phyloP scores from a whole-genome alignment of 2,888 invertebrate genomes.

The Dione juno region DNA sequence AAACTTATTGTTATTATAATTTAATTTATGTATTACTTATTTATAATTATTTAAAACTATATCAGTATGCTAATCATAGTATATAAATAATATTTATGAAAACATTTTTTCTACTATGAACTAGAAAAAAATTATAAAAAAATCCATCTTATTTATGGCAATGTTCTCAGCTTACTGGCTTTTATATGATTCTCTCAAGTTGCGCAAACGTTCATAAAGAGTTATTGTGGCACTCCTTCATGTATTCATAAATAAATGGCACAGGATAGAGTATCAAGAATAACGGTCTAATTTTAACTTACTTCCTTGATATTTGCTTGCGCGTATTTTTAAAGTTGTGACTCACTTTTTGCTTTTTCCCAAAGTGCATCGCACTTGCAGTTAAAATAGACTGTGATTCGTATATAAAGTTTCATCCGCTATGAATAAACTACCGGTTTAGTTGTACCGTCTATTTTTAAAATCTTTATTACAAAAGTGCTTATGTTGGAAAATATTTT shows the following conservation, averaged over 20 bases:
- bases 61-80: too few species aligned
- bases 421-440: slow-evolving; percentile 37
- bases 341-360: slow-evolving; percentile 53
- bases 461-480: neutral
- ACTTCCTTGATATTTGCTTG: slow-evolving; percentile 52
- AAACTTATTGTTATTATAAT: too few species aligned
- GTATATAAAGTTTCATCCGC: slow-evolving; percentile 39
- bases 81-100: too few species aligned
- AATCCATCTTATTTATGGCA: neutral
- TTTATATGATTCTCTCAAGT: neutral
- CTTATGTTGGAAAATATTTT: neutral
- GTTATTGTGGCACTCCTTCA: slow-evolving; percentile 19
- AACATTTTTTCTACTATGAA: too few species aligned
- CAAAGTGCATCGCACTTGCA: slow-evolving; percentile 70
- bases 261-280: slow-evolving; percentile 39
- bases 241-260: slow-evolving; percentile 28
- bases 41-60: too few species aligned
- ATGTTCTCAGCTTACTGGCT: neutral
- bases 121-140: neutral
- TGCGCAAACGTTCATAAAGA: slow-evolving; percentile 22
- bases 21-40: too few species aligned
- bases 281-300: slow-evolving; percentile 49
- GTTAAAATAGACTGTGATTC: slow-evolving; percentile 57
- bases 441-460: neutral
- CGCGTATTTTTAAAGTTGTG: slow-evolving; percentile 52